These are phyloP conservation scores for Phalacrocorax brasilianus DNA, from an alignment of 2,113 vertebrate genomes.

Conservation along the genomic window DNA sequence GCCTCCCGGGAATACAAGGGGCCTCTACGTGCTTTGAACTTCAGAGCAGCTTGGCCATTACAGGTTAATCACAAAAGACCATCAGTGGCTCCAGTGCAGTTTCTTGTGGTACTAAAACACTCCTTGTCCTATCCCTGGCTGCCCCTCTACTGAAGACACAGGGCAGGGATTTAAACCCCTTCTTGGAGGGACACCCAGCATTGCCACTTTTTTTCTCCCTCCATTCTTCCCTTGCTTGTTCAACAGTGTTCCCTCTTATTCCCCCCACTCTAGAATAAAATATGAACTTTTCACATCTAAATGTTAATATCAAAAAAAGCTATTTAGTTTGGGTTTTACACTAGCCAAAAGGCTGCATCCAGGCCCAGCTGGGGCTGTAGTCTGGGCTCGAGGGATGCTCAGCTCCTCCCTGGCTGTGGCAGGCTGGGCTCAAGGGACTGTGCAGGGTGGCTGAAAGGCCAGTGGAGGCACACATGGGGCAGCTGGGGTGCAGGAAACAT, in stretches of 20 bases:
- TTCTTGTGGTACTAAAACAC: neutral
- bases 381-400: neutral
- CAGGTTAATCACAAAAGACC: neutral
- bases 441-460: neutral
- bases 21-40: rapidly evolving
- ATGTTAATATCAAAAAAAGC: neutral
- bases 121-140: neutral
- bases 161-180: neutral
- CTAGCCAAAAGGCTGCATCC: neutral
- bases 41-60: neutral
- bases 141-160: no score
- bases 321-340: neutral
- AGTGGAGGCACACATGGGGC: neutral
- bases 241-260: neutral
- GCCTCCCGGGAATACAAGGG: neutral
- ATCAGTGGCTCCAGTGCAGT: neutral
- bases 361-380: neutral
- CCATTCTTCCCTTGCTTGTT: neutral
- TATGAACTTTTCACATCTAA: neutral
- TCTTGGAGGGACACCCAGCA: neutral
- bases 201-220: neutral
- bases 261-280: neutral
- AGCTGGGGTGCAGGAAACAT: neutral
- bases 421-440: neutral
- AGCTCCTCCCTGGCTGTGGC: neutral